phyloP scores from a whole-genome alignment of 2,888 invertebrate species.

The Hirtodrosophila alboralis region DNA sequence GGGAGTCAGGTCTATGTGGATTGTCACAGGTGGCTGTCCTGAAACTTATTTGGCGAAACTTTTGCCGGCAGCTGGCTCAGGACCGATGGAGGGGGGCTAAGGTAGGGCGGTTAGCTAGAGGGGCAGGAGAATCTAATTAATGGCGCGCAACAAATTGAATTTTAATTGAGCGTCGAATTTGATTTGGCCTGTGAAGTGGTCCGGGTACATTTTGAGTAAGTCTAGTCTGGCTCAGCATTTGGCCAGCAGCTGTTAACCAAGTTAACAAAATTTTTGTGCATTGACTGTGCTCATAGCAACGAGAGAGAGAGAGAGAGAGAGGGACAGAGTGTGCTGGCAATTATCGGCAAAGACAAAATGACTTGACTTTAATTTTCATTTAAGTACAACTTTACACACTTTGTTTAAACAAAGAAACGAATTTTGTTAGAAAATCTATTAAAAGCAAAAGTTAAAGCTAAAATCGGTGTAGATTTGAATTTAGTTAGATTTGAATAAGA shows the following conservation, averaged over 20 bases:
- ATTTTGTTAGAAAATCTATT: too few relatives aligned
- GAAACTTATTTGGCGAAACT: constrained; percentile 29
- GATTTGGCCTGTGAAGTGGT: constrained; percentile 58
- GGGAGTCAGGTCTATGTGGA: constrained; percentile 3
- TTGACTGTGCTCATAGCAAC: constrained; percentile 3
- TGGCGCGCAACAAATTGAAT: constrained; percentile 76
- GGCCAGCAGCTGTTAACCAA: constrained; percentile 41
- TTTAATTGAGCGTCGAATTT: constrained; percentile 77
- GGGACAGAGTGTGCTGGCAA: too few relatives aligned
- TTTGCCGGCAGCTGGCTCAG: constrained; percentile 13
- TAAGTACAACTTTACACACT: too few relatives aligned
- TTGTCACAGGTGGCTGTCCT: constrained; percentile 54
- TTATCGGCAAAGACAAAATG: too few relatives aligned
- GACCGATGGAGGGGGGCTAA: not conserved
- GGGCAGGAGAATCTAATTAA: constrained; percentile 65
- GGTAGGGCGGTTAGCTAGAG: too few relatives aligned
- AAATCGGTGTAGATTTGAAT: too few relatives aligned
- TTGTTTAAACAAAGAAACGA: too few relatives aligned
- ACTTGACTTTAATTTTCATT: too few relatives aligned
- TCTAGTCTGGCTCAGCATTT: constrained; percentile 24
- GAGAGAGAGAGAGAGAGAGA: too few relatives aligned
- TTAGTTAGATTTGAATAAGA: too few relatives aligned
- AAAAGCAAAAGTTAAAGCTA: too few relatives aligned
- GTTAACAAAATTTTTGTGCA: constrained; percentile 36
- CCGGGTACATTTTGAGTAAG: constrained; percentile 16